Percentiles rank a stretch among this genome's conserved stretches.
Evolutionary conservation across 1,140 invertebrate genomes (phyloP).

Genomic region (Pygmarrhopalites habei): DNA sequence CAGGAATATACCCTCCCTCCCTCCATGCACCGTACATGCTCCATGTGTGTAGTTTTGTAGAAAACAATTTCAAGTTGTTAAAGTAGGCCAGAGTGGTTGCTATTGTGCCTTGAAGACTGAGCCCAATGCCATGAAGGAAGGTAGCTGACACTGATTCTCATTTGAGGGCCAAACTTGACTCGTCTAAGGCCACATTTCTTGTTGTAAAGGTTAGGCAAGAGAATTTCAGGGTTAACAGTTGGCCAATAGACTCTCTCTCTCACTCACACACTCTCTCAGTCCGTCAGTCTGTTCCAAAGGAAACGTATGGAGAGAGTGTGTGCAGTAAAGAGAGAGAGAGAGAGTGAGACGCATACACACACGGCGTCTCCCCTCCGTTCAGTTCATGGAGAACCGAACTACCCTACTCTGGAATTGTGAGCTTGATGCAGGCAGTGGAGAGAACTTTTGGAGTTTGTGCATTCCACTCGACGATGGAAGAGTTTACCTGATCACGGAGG

Average conservation of each 20-base stretch:
- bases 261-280: neutral
- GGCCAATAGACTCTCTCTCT: neutral
- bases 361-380: too few relatives aligned
- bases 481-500: constrained; percentile 25
- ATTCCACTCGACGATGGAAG: neutral
- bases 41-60: too few relatives aligned
- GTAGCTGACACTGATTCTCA: neutral
- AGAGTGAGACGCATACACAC: neutral
- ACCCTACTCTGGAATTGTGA: neutral
- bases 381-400: neutral
- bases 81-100: neutral
- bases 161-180: neutral
- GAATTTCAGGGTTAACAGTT: neutral
- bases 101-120: neutral
- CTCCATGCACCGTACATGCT: too few relatives aligned
- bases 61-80: too few relatives aligned
- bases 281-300: too few relatives aligned
- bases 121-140: neutral
- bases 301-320: neutral
- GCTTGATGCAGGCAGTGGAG: neutral
- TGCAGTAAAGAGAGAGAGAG: neutral
- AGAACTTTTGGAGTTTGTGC: neutral
- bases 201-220: neutral
- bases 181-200: neutral
- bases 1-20: too few relatives aligned